A percentile compares a stretch with the other conserved stretches of the same genome.
Conservation (phyloP, 2,113 vertebrate species). For the Chinchilla lanigera region DNA sequence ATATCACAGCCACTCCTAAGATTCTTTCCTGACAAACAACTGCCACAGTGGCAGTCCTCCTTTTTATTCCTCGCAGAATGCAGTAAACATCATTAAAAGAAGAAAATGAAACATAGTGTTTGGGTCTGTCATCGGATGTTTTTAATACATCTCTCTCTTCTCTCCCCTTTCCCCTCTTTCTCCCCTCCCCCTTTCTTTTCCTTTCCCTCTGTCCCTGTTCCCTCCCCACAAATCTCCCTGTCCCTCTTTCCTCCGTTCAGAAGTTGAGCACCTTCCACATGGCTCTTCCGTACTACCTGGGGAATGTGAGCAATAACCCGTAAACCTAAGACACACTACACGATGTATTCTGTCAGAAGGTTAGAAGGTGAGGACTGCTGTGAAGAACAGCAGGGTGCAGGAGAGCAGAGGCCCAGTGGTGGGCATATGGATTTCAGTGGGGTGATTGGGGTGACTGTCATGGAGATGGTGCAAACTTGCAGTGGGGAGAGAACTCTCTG, state of each 20-base stretch:
- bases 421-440: neutral
- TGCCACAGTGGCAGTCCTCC: neutral
- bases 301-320: neutral
- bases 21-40: neutral
- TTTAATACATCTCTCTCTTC: neutral
- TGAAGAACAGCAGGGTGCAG: neutral
- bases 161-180: neutral
- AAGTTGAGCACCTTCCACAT: neutral
- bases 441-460: neutral
- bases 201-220: neutral
- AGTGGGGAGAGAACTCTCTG: neutral
- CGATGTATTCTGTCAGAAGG: neutral
- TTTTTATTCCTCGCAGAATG: neutral
- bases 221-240: neutral
- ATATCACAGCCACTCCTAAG: neutral
- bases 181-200: no score
- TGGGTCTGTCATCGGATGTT: neutral
- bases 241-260: neutral
- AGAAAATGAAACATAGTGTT: neutral
- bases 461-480: neutral
- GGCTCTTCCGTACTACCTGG: neutral
- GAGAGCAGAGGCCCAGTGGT: neutral
- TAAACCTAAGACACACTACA: neutral
- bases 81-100: neutral
- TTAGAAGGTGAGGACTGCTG: neutral